Percentiles rank a stretch among this genome's conserved stretches.
phyloP scores from a whole-genome alignment of 2,797 vertebrate species.

The Enteromius argenteus region DNA sequence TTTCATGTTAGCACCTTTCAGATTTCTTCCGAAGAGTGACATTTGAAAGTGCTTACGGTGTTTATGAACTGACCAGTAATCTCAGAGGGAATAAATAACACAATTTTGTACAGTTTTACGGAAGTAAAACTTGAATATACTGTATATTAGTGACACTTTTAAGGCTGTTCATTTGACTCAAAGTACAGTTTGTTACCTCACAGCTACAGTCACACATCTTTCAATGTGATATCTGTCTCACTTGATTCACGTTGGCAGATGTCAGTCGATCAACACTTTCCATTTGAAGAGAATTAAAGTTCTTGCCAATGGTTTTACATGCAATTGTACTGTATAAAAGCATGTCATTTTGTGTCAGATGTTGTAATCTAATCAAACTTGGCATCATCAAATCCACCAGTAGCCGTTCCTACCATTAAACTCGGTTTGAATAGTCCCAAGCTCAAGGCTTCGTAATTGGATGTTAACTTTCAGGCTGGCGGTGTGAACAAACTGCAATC shows the following conservation, averaged over 20 bases:
- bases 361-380: slow-evolving; percentile 14
- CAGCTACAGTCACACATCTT: background rate
- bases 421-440: slow-evolving; percentile 57
- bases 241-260: slow-evolving; percentile 8
- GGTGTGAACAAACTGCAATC: slow-evolving; percentile 46
- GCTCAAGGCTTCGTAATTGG: slow-evolving; percentile 56
- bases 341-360: background rate
- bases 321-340: background rate
- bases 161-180: slow-evolving; percentile 27
- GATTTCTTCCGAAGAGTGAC: slow-evolving; percentile 55
- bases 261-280: background rate
- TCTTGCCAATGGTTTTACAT: background rate
- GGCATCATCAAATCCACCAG: background rate
- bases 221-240: slow-evolving; percentile 40
- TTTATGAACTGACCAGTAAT: slow-evolving; percentile 40
- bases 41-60: slow-evolving; percentile 46
- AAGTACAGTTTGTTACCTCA: slow-evolving; percentile 30
- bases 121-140: background rate
- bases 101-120: background rate
- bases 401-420: background rate
- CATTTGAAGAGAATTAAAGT: background rate
- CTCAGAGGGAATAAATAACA: background rate
- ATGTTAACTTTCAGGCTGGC: slow-evolving; percentile 18
- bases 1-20: slow-evolving; percentile 72
- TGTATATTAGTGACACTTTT: background rate